A percentile compares a stretch with the other conserved stretches of the same genome.
These are phyloP conservation scores for Poeciliopsis turrubarensis DNA, from an alignment of 2,113 vertebrate genomes.

Conservation along the genomic window DNA sequence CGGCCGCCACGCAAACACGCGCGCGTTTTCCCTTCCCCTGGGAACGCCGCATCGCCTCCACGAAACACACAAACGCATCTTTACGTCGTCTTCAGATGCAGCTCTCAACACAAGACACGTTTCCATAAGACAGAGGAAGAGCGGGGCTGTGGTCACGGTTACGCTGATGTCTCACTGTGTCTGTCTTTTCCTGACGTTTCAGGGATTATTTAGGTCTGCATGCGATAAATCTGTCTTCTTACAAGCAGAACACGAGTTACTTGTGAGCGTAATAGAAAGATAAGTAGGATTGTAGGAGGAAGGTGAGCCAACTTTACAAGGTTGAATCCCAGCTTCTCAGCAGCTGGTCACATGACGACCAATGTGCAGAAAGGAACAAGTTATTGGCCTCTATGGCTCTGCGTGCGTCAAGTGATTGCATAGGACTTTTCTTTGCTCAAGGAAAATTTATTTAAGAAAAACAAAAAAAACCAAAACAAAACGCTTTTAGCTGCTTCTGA, in stretches of 20 bases:
- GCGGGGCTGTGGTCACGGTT: conserved; percentile 32
- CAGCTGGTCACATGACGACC: conserved; percentile 11
- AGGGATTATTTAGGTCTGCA: conserved; percentile 31
- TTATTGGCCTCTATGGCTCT: background rate
- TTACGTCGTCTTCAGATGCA: conserved; percentile 2
- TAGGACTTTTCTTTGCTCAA: background rate
- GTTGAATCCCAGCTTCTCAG: conserved; percentile 5
- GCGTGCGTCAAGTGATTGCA: background rate
- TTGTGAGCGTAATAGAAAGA: background rate
- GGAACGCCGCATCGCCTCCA: conserved; percentile 1
- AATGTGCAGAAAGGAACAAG: background rate
- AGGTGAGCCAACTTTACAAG: background rate
- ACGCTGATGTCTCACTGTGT: background rate
- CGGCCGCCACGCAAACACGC: conserved; percentile 29
- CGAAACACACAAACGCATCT: conserved; percentile 13
- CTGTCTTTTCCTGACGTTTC: conserved; percentile 8
- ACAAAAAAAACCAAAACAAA: background rate
- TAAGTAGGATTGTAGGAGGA: background rate
- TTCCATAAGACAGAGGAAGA: conserved; percentile 17
- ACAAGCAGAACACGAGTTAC: conserved; percentile 24
- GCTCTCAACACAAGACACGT: background rate
- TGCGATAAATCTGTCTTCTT: conserved; percentile 60
- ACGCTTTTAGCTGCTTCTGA: background rate
- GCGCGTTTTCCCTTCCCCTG: conserved; percentile 4
- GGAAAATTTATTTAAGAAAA: conserved; percentile 4